Base-by-base conservation (phyloP, 2,888 invertebrate genomes). In the Crossocerus cetratus region DNA sequence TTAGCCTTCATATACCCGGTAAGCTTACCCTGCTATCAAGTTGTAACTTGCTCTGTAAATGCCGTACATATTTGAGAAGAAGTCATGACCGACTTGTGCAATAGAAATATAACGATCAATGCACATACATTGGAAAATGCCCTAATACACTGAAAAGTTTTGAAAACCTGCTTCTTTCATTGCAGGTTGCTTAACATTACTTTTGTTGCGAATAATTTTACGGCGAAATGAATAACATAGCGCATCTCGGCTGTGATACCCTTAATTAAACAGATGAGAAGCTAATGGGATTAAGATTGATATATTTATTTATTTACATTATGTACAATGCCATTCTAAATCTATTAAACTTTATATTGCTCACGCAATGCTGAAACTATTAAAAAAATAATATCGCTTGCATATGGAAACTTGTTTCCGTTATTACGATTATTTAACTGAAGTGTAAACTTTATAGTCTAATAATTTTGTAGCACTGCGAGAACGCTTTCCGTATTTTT, bases 1-100 rank as follows among this genome's bases (percentile, higher is more conserved):
- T 83, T 92, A 64, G 91, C 92, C 44, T 92, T 92, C 81, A 86
- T 92, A 73, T 91, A 92, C 84, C 68, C 77, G 57, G 58, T 61
- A 22, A 43, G 62, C 55, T n/a, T 74, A 21, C 78, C 81, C 62
- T 66, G 76, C n/a, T 82, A 80, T 62, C 65, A 68, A n/a, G n/a
- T 13, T 78, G 75, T 49, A 76, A 64, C 32, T 44, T 58, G 73
- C 72, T 69, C 69, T 72, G 44, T 69, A 59, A 75, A 54, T 81
- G 76, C 61, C 45, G 44, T n/a, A 78, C 49, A 16, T 49, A n/a
- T n/a, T 49, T 49, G n/a, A 49, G 49, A 4, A 49, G 13, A 49
- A 49, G 49, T 49, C 49, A 49, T 14, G 4, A n/a, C 32, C 0
- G 32, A 11, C 32, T 32, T 32, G 32, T 32, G 32, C 32, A 32